Conservation (phyloP, 2,888 invertebrate species). For the Scotopteryx bipunctaria region DNA sequence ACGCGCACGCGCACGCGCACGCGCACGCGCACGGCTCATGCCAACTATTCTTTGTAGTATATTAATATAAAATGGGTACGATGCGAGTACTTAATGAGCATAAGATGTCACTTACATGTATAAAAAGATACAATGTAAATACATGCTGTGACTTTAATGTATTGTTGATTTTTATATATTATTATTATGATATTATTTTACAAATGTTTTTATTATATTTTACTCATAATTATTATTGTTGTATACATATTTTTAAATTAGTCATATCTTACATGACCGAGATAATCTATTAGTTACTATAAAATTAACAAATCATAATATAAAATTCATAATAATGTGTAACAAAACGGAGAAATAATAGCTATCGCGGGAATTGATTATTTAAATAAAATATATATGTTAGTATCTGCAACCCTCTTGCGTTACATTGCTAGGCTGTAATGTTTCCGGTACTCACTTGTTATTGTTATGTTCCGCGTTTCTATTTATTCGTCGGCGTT, state of each 20-base stretch:
- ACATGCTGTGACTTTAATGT: constrained; percentile 72
- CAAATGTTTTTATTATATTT: constrained; percentile 65
- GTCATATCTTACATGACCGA: constrained; percentile 72
- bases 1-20: constrained; percentile 33
- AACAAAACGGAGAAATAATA: constrained; percentile 49
- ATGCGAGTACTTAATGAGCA: constrained; percentile 54
- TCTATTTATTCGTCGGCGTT: constrained; percentile 55
- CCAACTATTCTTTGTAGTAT: constrained; percentile 61
- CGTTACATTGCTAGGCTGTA: constrained; percentile 12
- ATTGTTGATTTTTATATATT: constrained; percentile 63
- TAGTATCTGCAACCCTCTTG: constrained; percentile 1
- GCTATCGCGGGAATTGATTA: constrained; percentile 74
- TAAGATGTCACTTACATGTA: constrained; percentile 52
- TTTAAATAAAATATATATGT: constrained; percentile 40
- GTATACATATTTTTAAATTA: constrained; percentile 59
- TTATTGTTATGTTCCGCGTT: constrained; percentile 34
- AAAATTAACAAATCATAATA: constrained; percentile 46
- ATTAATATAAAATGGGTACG: constrained; percentile 68
- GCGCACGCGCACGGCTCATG: constrained; percentile 52
- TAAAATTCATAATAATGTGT: constrained; percentile 35
- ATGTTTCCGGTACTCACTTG: constrained; percentile 10
- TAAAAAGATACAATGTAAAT: constrained; percentile 53
- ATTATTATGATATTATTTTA: constrained; percentile 62
- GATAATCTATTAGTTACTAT: constrained; percentile 57
- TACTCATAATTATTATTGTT: constrained; percentile 60